Percentiles rank a stretch among this genome's conserved stretches.
phyloP scores from a whole-genome alignment of 2,113 vertebrate genomes.

The Calyptommatus sinebrachiatus region DNA sequence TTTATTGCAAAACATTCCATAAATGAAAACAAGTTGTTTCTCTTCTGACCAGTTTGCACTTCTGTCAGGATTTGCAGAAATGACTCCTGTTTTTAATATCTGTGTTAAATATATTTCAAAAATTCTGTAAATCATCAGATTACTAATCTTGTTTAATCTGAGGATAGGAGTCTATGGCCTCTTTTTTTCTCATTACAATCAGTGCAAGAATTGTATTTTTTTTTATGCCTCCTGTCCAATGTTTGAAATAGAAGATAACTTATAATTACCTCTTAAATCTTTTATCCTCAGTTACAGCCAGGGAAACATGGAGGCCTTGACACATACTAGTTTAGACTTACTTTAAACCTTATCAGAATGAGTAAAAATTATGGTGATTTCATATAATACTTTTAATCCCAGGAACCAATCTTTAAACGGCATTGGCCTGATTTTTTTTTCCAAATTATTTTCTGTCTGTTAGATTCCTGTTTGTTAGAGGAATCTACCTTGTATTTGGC shows the following conservation, averaged over 20 bases:
- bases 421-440: no score
- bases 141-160: background rate
- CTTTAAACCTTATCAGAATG: background rate
- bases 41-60: no score
- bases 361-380: background rate
- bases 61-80: no score
- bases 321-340: background rate
- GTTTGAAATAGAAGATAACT: background rate
- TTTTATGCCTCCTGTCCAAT: background rate
- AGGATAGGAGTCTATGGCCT: background rate
- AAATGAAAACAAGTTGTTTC: no score
- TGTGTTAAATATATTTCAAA: constrained; percentile 10
- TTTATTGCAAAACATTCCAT: no score
- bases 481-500: no score
- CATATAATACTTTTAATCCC: background rate
- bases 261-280: background rate
- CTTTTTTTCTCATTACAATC: background rate
- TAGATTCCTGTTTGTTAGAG: no score
- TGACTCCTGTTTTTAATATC: background rate
- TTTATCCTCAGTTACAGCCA: background rate
- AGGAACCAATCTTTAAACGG: background rate
- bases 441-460: no score
- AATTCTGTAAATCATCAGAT: background rate
- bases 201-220: no score
- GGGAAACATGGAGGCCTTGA: background rate